These are phyloP conservation scores for Nilaparvata lugens DNA, from an alignment of 1,140 invertebrate species.

Conservation along the genomic window DNA sequence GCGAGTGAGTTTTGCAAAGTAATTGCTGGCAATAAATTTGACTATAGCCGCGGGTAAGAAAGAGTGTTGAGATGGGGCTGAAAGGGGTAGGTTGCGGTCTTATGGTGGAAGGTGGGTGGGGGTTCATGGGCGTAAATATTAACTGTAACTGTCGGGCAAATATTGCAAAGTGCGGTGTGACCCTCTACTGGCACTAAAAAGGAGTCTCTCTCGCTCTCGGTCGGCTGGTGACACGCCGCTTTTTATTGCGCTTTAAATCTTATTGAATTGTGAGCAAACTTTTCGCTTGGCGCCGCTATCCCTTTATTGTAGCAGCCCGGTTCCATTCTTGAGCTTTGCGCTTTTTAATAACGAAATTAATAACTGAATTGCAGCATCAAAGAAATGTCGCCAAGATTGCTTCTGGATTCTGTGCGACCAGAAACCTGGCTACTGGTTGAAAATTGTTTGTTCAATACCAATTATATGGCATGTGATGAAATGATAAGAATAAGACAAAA, in stretches of 20 bases:
- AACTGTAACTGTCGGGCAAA: neutral
- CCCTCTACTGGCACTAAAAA: neutral
- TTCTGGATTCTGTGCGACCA: too few species aligned
- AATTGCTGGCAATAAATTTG: constrained; percentile 2
- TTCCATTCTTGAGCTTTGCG: neutral
- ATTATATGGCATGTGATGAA: too few species aligned
- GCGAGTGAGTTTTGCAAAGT: constrained; percentile 1
- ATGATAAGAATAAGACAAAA: too few species aligned
- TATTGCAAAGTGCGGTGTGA: neutral
- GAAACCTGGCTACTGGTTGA: too few species aligned
- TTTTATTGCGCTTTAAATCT: constrained; percentile 6
- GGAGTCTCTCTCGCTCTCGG: neutral
- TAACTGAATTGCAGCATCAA: too few species aligned
- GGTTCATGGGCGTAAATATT: neutral
- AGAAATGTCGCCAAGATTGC: too few species aligned
- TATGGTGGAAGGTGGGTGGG: neutral
- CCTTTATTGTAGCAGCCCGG: neutral
- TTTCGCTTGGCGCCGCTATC: neutral
- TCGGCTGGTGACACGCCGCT: neutral
- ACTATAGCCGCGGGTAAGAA: too few species aligned
- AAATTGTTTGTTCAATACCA: too few species aligned
- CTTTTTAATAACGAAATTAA: too few species aligned
- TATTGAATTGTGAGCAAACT: constrained; percentile 6
- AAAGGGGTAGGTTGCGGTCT: too few species aligned
- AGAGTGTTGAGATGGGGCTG: too few species aligned